Evolutionary conservation across 2,113 vertebrate species (phyloP).

Genomic region (Labeo catla): DNA sequence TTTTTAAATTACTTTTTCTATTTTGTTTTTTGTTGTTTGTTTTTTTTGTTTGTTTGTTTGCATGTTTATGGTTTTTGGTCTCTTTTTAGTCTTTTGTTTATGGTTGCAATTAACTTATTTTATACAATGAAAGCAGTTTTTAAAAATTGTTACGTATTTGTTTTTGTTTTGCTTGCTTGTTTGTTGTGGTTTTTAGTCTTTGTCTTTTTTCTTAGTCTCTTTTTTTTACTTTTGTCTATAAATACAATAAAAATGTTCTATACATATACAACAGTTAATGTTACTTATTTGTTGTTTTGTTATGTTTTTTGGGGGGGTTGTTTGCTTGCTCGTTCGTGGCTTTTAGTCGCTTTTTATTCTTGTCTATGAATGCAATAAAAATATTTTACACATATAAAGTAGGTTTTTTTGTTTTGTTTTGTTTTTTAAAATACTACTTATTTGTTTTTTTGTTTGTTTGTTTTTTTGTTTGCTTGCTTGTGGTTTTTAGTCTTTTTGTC

Average conservation of each 20-base stretch:
- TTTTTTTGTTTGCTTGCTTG: not conserved
- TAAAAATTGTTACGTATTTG: not conserved
- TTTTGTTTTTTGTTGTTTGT: too few species aligned
- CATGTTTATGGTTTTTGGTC: not conserved
- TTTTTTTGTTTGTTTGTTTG: too few species aligned
- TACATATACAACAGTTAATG: not conserved
- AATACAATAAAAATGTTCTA: not conserved
- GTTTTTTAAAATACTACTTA: not conserved
- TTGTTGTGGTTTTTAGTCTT: not conserved
- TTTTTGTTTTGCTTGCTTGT: not conserved
- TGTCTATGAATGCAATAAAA: not conserved
- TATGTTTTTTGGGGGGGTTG: too few species aligned
- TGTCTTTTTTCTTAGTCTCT: too few species aligned
- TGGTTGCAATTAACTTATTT: not conserved
- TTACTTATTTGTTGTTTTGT: too few species aligned
- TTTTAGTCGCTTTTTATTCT: not conserved
- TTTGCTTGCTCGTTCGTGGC: not conserved
- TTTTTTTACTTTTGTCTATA: too few species aligned
- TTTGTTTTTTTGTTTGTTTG: not conserved
- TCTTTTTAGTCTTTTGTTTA: not conserved
- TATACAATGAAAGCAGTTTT: not conserved
- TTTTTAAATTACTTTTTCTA: too few species aligned
- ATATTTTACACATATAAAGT: not conserved
- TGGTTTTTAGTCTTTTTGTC: not conserved
- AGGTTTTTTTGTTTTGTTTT: not conserved